Base-by-base conservation (phyloP, 2,113 vertebrate species). In the Chaetodon auriga region DNA sequence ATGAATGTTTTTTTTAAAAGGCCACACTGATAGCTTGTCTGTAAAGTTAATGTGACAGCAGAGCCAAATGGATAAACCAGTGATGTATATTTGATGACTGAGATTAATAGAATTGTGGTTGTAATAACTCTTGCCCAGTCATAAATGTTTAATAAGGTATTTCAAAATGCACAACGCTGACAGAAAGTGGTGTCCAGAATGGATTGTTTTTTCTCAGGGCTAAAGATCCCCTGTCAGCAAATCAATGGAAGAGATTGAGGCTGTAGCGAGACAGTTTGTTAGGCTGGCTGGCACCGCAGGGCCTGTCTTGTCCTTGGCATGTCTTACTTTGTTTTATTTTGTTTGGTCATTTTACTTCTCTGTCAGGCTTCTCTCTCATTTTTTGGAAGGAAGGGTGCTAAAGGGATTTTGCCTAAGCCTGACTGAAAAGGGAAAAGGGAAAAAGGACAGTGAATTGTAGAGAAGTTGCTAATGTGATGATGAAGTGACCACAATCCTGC, bases 61-160 rank as follows among this genome's bases (percentile, higher is more conserved):
- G 49, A 83, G 54, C 64, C 35, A 57, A 87, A 78, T 35, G 70
- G 73, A 72, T 82, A 73, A 74, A 72, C 74, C 76, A 41, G 57
- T 81, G 43, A 70, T 83, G 61, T 62, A n/a, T 78, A 72, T 78
- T 66, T 77, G 82, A 87, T 89, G 69, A 70, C 83, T 86, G 66
- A 41, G 46, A 87, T 68, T 62, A 79, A 76, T 57, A 60, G 55
- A 75, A 73, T 30, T 80, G 72, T 65, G 78, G 66, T 72, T 75
- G 68, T 81, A 80, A 83, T 84, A 89, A 73, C 6, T 60, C 69
- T 69, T 48, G 45, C 60, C 53, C 66, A 10, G 53, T 86, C 66
- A 25, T 89, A 83, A 83, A 91, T 89, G 57, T 90, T 89, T 87
- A 83, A 90, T 76, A 82, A 70, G 80, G 54, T 64, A 57, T 85